Base-by-base conservation (phyloP, 2,797 vertebrate species). In the Anableps anableps region DNA sequence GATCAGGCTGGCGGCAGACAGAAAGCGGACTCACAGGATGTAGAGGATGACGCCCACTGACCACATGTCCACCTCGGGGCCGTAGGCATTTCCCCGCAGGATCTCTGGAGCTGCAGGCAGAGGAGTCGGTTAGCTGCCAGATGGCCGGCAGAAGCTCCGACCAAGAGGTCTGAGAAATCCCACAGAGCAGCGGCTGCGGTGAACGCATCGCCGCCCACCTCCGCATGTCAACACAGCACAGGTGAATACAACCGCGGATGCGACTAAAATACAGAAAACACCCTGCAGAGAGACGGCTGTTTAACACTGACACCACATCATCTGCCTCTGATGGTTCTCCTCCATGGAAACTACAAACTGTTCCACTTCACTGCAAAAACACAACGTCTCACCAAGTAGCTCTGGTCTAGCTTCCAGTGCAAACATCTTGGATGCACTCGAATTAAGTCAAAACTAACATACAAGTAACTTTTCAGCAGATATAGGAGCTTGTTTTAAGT, bases 11-110 rank as follows among this genome's bases (percentile, higher is more conserved):
- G n/a, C 19, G 19, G 51, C 11, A 19, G 31, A 29, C 68, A 36
- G 82, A 53, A 60, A 50, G 47, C 10, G 75, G 74, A 96, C 97
- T 97, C 95, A 98, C 97, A 97, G 93, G 92, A 98, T 98, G 92
- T 98, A 98, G 72, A 97, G 95, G 93, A 98, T 97, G 90, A 97
- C 96, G 0, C 97, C 97, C 90, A 98, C 96, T 0, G 97, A 97
- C 97, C 97, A 98, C 97, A 97, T 97, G 91, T 98, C 97, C 88
- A 98, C 97, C 85, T 97, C 96, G 0, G 97, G 96, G 1, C 97
- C 97, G 0, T 97, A 98, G 0, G 95, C 95, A 2, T 95, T 95
- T 45, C 96, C 97, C 36, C 95, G 91, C 83, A 97, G 96, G 83
- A 97, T 95, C 88, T 96, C 96, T 0, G 96, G 95, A 83, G 96